phyloP scores from a whole-genome alignment of 2,888 invertebrate genomes.

The Limenitis camilla region DNA sequence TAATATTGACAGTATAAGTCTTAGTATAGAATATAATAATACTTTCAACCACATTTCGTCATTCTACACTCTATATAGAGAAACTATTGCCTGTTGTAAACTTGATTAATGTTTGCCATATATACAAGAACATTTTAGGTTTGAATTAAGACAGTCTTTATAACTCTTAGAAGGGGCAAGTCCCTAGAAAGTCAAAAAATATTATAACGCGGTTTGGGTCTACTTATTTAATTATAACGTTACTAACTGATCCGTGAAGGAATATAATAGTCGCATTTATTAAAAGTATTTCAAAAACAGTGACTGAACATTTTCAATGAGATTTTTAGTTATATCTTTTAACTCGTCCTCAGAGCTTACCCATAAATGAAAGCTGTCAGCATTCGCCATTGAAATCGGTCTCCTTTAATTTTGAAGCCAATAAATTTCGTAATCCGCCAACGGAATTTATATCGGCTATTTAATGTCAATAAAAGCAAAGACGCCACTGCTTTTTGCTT shows the following conservation, averaged over 20 bases:
- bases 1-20: neutral
- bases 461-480: constrained; percentile 66
- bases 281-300: too few relatives aligned
- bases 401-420: constrained; percentile 71
- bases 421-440: constrained; percentile 73
- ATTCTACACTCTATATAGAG: neutral
- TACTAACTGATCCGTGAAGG: too few relatives aligned
- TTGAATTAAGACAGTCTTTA: too few relatives aligned
- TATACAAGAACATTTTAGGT: neutral
- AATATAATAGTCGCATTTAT: too few relatives aligned
- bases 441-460: constrained; percentile 69
- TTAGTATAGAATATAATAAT: neutral
- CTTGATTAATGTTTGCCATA: constrained; percentile 5
- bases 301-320: constrained; percentile 49
- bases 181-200: too few relatives aligned
- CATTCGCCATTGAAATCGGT: constrained; percentile 69
- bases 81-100: constrained; percentile 10
- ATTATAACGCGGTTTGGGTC: too few relatives aligned
- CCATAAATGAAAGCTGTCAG: constrained; percentile 63
- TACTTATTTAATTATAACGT: too few relatives aligned
- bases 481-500: constrained; percentile 47
- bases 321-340: constrained; percentile 42
- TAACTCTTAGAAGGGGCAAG: too few relatives aligned
- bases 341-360: constrained; percentile 42
- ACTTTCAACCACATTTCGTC: neutral